Conservation (phyloP, 2,113 vertebrate species). For the Ifrita kowaldi region DNA sequence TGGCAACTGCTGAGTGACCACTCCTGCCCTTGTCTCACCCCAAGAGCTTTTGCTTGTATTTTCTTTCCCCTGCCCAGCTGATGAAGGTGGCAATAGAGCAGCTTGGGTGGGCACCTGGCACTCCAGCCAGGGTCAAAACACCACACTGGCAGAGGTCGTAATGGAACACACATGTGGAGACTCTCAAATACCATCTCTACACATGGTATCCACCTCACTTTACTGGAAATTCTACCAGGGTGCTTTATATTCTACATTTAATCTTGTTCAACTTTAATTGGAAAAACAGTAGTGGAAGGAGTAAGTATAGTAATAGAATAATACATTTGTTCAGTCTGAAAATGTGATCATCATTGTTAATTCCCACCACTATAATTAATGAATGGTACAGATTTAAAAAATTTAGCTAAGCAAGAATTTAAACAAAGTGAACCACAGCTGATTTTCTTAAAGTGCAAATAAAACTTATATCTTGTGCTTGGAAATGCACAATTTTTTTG, state of each 20-base stretch:
- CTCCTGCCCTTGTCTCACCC: rapidly evolving
- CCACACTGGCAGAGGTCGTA: not conserved
- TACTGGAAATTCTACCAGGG: not conserved
- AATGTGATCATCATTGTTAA: not conserved
- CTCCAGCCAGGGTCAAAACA: not conserved
- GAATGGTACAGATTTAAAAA: not conserved
- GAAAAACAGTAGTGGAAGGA: not conserved
- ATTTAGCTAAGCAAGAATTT: not conserved
- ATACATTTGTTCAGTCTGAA: not conserved
- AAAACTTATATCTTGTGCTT: not conserved
- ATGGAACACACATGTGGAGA: not conserved
- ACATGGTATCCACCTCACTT: not conserved
- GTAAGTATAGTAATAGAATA: not conserved
- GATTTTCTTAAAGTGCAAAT: not conserved
- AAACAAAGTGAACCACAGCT: not conserved
- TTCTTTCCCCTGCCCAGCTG: not conserved
- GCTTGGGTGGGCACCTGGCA: not conserved
- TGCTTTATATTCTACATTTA: not conserved
- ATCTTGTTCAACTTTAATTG: not conserved
- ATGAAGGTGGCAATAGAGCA: not conserved
- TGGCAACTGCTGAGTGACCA: not conserved
- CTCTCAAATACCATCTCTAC: not conserved
- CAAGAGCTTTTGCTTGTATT: not conserved
- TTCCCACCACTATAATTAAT: not conserved
- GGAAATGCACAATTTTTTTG: not conserved